Conservation (phyloP, 53 echinoderm and acorn worm genomes). For the Hippasteria phrygiana region DNA sequence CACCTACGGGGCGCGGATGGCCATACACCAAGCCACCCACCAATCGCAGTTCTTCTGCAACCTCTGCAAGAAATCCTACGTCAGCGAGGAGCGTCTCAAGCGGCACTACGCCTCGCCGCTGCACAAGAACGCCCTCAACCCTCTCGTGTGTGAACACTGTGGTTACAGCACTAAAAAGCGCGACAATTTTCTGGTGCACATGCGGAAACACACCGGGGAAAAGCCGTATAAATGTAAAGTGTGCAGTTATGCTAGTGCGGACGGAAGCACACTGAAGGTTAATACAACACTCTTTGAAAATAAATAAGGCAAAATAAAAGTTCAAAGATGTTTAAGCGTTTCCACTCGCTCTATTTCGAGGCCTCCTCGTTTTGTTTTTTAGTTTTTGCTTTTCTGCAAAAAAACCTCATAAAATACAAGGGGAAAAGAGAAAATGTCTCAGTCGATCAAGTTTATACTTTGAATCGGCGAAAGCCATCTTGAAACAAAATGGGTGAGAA, state of each 20-base stretch:
- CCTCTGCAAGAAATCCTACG: constrained; percentile 83
- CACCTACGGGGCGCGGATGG: constrained; percentile 69
- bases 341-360: no score
- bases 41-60: constrained; percentile 78
- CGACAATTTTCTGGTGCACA: constrained; percentile 94
- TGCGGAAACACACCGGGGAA: constrained; percentile 89
- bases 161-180: constrained; percentile 92
- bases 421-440: no score
- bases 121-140: constrained; percentile 92
- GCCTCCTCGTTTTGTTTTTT: no score
- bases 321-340: no score
- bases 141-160: constrained; percentile 89
- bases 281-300: not conserved
- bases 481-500: no score
- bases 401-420: no score
- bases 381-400: no score
- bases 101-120: constrained; percentile 81
- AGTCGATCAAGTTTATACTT: no score
- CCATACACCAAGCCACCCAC: constrained; percentile 77
- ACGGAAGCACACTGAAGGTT: constrained; percentile 95
- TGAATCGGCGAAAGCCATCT: no score
- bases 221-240: constrained; percentile 89
- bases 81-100: constrained; percentile 73
- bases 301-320: no score
- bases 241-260: constrained; percentile 89